Evolutionary conservation across 1,140 invertebrate species (phyloP).

Genomic region (Megathymus violae): DNA sequence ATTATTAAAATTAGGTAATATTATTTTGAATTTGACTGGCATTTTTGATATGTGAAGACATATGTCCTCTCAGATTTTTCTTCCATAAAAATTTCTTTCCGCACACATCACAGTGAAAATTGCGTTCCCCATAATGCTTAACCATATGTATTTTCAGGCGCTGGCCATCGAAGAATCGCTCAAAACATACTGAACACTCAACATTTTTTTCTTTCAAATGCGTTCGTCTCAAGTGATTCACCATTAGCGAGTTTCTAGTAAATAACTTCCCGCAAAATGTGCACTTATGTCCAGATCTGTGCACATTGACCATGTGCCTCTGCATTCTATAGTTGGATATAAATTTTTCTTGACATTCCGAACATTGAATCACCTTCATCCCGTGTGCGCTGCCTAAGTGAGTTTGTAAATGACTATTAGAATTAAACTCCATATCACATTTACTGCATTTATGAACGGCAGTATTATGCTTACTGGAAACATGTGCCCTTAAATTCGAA

Average conservation of each 20-base stretch:
- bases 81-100: constrained; percentile 83
- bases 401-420: constrained; percentile 38
- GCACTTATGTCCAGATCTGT: constrained; percentile 59
- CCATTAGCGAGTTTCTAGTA: constrained; percentile 60
- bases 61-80: constrained; percentile 61
- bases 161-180: constrained; percentile 83
- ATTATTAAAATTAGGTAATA: background rate
- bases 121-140: constrained; percentile 89
- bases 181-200: constrained; percentile 56
- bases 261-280: constrained; percentile 60
- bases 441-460: constrained; percentile 45
- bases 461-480: constrained; percentile 49
- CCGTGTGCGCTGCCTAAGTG: constrained; percentile 57
- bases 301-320: constrained; percentile 50
- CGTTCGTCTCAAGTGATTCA: constrained; percentile 58
- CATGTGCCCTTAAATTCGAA: constrained; percentile 58
- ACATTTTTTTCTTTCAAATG: constrained; percentile 72
- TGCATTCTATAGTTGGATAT: constrained; percentile 53
- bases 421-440: constrained; percentile 51
- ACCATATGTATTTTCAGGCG: no score
- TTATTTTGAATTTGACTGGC: constrained; percentile 13
- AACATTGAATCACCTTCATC: constrained; percentile 48
- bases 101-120: constrained; percentile 88
- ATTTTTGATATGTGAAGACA: constrained; percentile 50
- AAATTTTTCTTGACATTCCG: constrained; percentile 60